These are phyloP conservation scores for Electrona antarctica DNA, from an alignment of 2,113 vertebrate genomes.

Conservation along the genomic window DNA sequence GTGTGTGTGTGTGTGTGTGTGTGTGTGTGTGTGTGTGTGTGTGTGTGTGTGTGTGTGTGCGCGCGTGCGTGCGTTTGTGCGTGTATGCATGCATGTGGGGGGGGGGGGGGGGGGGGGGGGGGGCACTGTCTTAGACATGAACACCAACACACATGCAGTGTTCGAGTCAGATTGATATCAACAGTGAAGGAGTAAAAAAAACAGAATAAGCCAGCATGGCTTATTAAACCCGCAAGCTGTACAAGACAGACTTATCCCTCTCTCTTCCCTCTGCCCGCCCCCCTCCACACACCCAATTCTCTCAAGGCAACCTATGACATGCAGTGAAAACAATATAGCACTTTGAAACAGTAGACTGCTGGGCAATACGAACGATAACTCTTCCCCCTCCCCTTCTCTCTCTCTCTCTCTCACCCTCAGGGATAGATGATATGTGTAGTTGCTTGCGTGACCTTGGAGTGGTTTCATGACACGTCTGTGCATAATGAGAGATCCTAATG, in stretches of 20 bases:
- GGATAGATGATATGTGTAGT: slow-evolving; percentile 33
- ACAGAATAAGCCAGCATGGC: slow-evolving; percentile 34
- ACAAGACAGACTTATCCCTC: slow-evolving; percentile 15
- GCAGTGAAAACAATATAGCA: slow-evolving; percentile 35
- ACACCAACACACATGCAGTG: background rate
- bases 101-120: too few species aligned
- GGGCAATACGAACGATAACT: slow-evolving; percentile 34
- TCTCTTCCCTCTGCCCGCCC: background rate
- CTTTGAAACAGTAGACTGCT: slow-evolving; percentile 40
- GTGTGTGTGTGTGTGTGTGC: too few species aligned
- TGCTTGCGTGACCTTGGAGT: slow-evolving; percentile 45
- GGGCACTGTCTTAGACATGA: background rate
- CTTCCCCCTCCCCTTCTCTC: background rate
- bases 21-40: too few species aligned
- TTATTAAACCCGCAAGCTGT: slow-evolving; percentile 50
- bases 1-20: too few species aligned
- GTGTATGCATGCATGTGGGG: too few species aligned
- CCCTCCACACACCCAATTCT: background rate
- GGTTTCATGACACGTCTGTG: slow-evolving; percentile 47
- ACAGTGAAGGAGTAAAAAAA: slow-evolving; percentile 2
- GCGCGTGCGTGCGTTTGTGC: too few species aligned
- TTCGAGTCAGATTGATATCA: background rate
- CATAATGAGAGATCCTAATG: slow-evolving; percentile 48
- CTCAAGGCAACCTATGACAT: background rate
- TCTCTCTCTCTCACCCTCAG: slow-evolving; percentile 6